phyloP scores from a whole-genome alignment of 2,888 invertebrate genomes.

The Lottia scabra region DNA sequence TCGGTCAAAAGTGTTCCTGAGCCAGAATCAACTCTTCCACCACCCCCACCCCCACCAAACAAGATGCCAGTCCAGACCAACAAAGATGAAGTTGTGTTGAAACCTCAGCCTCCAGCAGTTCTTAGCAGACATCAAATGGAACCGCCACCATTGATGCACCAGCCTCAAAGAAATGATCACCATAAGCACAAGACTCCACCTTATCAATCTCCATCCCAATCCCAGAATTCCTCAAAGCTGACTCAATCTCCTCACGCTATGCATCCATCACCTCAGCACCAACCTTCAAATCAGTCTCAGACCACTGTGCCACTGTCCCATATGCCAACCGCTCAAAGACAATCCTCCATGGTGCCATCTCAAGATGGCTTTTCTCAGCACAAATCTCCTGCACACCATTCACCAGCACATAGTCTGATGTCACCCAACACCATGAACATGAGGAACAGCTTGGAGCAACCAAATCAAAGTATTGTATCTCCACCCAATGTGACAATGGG shows the following conservation, averaged over 20 bases:
- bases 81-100: not conserved
- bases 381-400: constrained; percentile 6
- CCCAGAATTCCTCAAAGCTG: not conserved
- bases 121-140: not conserved
- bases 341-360: not conserved
- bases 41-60: not conserved
- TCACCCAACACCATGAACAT: constrained; percentile 29
- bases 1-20: not conserved
- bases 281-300: constrained; percentile 17
- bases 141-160: not conserved
- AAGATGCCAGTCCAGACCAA: too few species aligned
- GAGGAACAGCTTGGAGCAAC: constrained; percentile 10
- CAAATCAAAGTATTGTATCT: constrained; percentile 34
- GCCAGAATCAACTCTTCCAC: not conserved
- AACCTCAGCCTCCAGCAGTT: not conserved
- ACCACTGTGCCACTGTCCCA: not conserved
- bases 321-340: not conserved
- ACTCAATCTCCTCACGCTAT: constrained; percentile 9
- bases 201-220: not conserved
- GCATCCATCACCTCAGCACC: constrained; percentile 9
- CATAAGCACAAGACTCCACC: constrained; percentile 23
- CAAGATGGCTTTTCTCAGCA: not conserved
- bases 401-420: constrained; percentile 11
- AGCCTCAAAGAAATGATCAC: constrained; percentile 17
- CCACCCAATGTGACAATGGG: constrained; percentile 24